Conservation (phyloP, 2,888 invertebrate species). For the Helicoverpa assulta region DNA sequence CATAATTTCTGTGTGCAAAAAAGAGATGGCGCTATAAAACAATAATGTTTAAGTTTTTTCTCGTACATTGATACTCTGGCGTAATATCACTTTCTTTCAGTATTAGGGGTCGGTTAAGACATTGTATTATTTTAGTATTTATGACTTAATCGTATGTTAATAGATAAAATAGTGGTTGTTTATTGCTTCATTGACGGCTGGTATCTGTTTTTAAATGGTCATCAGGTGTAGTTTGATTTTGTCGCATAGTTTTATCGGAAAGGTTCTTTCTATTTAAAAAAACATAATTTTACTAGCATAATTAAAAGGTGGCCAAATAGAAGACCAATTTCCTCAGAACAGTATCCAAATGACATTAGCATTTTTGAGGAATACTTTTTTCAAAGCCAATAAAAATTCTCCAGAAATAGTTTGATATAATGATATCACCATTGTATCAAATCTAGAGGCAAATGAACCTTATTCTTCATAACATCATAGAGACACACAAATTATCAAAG, state of each 20-base stretch:
- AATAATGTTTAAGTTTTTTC: conserved; percentile 78
- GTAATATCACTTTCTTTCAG: conserved; percentile 86
- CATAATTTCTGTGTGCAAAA: conserved; percentile 56
- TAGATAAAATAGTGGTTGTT: neutral
- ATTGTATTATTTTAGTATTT: neutral
- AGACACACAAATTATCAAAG: too few species aligned
- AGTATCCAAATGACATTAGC: too few species aligned
- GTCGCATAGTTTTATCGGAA: neutral
- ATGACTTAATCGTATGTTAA: neutral
- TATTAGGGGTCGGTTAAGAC: conserved; percentile 67
- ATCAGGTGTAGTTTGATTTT: neutral
- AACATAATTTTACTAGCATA: too few species aligned
- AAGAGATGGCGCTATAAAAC: conserved; percentile 78
- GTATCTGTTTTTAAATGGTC: neutral
- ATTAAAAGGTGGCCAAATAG: too few species aligned
- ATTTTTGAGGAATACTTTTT: too few species aligned
- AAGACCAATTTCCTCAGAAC: too few species aligned
- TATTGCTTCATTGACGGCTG: neutral
- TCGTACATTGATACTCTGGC: conserved; percentile 71
- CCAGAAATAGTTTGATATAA: too few species aligned
- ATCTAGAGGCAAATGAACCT: too few species aligned
- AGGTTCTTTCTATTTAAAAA: neutral
- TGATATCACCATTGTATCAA: too few species aligned
- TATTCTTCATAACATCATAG: too few species aligned
- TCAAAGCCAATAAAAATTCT: too few species aligned